Base-by-base conservation (phyloP, 2,888 invertebrate species). In the Phania funesta region DNA sequence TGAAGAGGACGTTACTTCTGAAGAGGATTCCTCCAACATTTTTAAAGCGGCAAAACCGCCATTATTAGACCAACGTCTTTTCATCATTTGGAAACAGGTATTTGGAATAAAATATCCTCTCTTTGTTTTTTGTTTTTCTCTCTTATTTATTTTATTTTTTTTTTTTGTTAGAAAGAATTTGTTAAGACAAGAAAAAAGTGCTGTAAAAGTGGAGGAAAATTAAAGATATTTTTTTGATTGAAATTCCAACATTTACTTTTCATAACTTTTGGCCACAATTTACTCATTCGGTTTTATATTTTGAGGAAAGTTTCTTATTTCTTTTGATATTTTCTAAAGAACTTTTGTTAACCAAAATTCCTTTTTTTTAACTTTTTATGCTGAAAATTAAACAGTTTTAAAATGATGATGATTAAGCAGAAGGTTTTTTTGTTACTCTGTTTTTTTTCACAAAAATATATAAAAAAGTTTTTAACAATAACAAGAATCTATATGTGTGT, bases 21-120 rank as follows among this genome's bases (percentile, higher is more conserved):
- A 95, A 83, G 95, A 93, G 85, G 94, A 94, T 90, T 94, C 94
- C 92, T 95, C 94, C 88, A 95, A 94, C 86, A 94, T 93, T 91
- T 94, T 93, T 86, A 93, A 92, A 91, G 93, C 90, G 90, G 93
- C 92, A 90, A 94, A 93, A 89, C 94, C 93, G 91, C 94, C 93
- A 92, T 94, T 93, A 92, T 94, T 94, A 85, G 94, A 94, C 95
- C 95, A 95, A 92, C 94, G 94, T 91, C 95, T 94, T 93, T 94
- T 94, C 95, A 95, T 95, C 92, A 92, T 91, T 87, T 87, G 87
- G 62, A 67, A 74, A 16, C 5, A 71, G 50, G 24, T 46, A 22
- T 54, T 56, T 58, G 48, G 5, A 67, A 26, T 54, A 20, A 38
- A 50, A 46, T 29, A 48, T 24, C 35, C 13, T n/a, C 48, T 58